Conservation (phyloP, 2,113 vertebrate genomes). For the Sinocyclocheilus anshuiensis region DNA sequence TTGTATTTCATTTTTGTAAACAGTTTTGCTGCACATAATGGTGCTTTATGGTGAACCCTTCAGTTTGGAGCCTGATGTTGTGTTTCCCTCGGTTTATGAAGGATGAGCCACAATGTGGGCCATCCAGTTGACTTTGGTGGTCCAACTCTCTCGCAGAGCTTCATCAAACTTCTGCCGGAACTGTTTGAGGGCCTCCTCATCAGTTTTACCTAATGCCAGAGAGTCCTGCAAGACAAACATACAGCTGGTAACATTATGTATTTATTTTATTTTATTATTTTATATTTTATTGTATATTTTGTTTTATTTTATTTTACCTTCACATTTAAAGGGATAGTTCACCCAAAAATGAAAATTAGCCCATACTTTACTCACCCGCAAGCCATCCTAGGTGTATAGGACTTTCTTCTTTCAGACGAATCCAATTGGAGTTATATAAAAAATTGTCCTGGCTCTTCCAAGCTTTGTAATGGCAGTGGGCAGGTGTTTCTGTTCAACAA, state of each 20-base stretch:
- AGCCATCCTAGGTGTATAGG: too few relatives aligned
- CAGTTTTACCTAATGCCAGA: slow-evolving; percentile 93
- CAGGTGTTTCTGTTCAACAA: too few relatives aligned
- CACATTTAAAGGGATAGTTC: too few relatives aligned
- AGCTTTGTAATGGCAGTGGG: too few relatives aligned
- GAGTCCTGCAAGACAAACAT: slow-evolving; percentile 81
- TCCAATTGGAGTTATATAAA: too few relatives aligned
- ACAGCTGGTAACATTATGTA: neutral
- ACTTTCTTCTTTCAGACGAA: too few relatives aligned
- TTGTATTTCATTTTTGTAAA: neutral
- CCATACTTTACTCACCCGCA: too few relatives aligned
- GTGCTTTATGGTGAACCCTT: slow-evolving; percentile 47
- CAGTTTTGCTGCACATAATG: slow-evolving; percentile 43
- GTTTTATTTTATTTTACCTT: too few relatives aligned
- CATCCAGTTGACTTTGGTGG: slow-evolving; percentile 99
- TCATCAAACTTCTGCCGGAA: slow-evolving; percentile 99
- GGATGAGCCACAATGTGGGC: slow-evolving; percentile 98
- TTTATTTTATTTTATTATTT: neutral
- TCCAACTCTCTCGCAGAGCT: slow-evolving; percentile 97
- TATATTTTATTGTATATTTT: neutral
- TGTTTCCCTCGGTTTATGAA: slow-evolving; percentile 75
- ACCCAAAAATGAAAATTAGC: too few relatives aligned
- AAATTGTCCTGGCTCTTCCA: too few relatives aligned
- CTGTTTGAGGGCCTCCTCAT: slow-evolving; percentile 96
- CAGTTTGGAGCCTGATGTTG: slow-evolving; percentile 1